These are phyloP conservation scores for Diplodus puntazzo DNA, from an alignment of 2,797 vertebrate species.

Conservation along the genomic window DNA sequence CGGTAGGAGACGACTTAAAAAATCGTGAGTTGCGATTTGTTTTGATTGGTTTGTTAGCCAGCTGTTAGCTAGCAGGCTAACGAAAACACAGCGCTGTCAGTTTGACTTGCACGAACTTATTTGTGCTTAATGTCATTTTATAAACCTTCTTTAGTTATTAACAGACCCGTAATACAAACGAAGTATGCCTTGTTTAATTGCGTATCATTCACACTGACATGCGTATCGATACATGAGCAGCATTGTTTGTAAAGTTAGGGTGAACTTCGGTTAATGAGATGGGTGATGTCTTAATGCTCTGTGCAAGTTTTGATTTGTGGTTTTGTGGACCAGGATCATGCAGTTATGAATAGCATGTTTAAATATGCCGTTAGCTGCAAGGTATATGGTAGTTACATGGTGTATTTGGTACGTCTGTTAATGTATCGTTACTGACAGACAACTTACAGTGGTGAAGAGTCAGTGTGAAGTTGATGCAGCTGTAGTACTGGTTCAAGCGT, in stretches of 20 bases:
- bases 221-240: neutral
- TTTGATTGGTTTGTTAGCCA: conserved; percentile 52
- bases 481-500: neutral
- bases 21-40: conserved; percentile 64
- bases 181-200: neutral
- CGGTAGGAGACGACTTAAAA: conserved; percentile 26
- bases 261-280: conserved; percentile 9
- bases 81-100: conserved; percentile 41
- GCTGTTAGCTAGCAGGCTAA: conserved; percentile 69
- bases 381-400: neutral
- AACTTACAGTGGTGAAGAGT: neutral
- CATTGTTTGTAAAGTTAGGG: conserved; percentile 39
- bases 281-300: neutral
- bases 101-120: conserved; percentile 31
- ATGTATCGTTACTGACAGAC: neutral
- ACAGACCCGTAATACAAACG: neutral
- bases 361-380: neutral
- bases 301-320: neutral
- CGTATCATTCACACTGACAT: neutral
- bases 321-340: neutral
- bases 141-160: neutral
- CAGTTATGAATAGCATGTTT: neutral
- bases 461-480: neutral
- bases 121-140: neutral
- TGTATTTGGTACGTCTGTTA: neutral